Evolutionary conservation across 2,113 vertebrate genomes (phyloP).

Genomic region (Eulemur rufifrons): DNA sequence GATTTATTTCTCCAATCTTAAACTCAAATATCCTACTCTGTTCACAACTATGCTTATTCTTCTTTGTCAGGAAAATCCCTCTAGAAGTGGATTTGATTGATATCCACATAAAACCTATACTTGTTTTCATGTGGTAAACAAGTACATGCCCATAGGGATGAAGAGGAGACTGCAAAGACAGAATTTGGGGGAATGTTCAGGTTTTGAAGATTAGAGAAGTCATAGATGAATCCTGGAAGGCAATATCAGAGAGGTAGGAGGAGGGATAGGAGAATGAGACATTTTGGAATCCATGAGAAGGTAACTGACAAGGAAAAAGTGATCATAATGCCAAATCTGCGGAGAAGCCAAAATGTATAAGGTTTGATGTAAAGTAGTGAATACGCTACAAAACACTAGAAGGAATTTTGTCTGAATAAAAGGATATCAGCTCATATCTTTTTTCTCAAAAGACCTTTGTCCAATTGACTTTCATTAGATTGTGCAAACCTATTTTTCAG

Average conservation of each 20-base stretch:
- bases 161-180: background rate
- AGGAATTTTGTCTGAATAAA: background rate
- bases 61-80: background rate
- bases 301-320: background rate
- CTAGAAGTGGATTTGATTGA: background rate
- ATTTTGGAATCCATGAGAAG: background rate
- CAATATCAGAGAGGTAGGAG: background rate
- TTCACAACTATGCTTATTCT: background rate
- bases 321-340: background rate
- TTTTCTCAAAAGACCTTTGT: background rate
- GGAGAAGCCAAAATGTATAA: background rate
- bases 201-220: background rate
- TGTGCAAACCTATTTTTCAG: background rate
- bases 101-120: background rate
- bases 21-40: background rate
- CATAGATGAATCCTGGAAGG: background rate
- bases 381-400: background rate
- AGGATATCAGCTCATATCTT: background rate
- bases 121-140: background rate
- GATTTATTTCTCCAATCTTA: background rate
- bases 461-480: background rate
- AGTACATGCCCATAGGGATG: background rate
- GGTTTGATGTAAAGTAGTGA: background rate
- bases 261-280: background rate
- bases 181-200: background rate